Evolutionary conservation across 2,797 vertebrate genomes (phyloP), one percentile per base, ranked within the genome.

Genomic region (Rhincodon typus): DNA sequence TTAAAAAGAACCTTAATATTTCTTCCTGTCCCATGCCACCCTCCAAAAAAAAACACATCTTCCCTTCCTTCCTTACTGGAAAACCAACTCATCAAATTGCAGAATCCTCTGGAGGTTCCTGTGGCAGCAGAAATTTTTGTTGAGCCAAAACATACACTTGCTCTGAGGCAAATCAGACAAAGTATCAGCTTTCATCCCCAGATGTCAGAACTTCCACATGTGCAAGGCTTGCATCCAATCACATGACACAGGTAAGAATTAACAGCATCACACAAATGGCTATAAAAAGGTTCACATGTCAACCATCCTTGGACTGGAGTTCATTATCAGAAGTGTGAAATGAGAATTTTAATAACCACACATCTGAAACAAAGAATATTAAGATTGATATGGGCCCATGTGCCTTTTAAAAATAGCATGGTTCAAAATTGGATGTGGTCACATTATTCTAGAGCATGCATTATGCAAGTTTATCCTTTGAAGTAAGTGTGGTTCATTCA

Each of bases 321-420:
- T n/a, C 90, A 38, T 69, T 12, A 93, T 93, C 62, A 25, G n/a
- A 67, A 62, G 34, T 93, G 90, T 67, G 62, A 84, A 46, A n/a
- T 93, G n/a, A 8, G 21, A n/a, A 42, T 38, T 93, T 93, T 93
- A 93, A 93, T 93, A 93, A 93, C 42, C 25, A 69, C n/a, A 67
- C 21, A 69, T 93, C 21, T 93, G 62, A 67, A 69, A 42, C n/a
- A 93, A 4, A 4, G 90, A 66, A 66, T 91, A 66, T 66, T 21
- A n/a, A 69, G 62, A 93, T 67, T 67, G 62, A 93, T 67, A 69
- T 38, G 15, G 87, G 53, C 30, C 57, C 53, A 6, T 19, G 30
- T n/a, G 57, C 57, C 87, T 90, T 30, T 90, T 90, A 67, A 67
- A 67, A 67, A 46, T 69, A 42, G 66, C 30, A 62, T 21, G 8